phyloP scores from a whole-genome alignment of 2,113 vertebrate species.

The Siniperca knerii region DNA sequence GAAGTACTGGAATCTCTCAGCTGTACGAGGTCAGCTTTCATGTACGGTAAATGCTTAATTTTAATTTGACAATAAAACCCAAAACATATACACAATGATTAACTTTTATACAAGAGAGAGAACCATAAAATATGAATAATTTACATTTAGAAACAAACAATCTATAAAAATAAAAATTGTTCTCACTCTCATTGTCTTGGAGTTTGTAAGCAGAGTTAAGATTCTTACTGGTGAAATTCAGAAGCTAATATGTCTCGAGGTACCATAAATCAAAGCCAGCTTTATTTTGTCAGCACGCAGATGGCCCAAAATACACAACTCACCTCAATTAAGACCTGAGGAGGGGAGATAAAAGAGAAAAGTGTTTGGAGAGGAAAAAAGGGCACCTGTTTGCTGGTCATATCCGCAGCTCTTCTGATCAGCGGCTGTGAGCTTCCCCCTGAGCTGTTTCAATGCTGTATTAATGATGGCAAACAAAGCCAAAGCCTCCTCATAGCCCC shows the following conservation, averaged over 20 bases:
- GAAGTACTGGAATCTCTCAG: not conserved
- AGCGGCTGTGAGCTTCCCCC: constrained; percentile 62
- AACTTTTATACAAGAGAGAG: not conserved
- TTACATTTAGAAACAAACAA: not conserved
- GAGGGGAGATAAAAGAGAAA: constrained; percentile 60
- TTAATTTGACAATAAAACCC: no score
- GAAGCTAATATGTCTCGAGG: constrained; percentile 78
- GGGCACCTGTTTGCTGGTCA: constrained; percentile 80
- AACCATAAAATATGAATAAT: not conserved
- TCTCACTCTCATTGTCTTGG: constrained; percentile 22
- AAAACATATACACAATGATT: not conserved
- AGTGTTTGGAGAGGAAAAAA: constrained; percentile 67
- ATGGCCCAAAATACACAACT: constrained; percentile 77
- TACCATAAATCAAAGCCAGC: constrained; percentile 84
- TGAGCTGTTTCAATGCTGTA: constrained; percentile 73
- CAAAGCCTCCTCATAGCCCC: constrained; percentile 72
- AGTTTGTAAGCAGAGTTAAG: constrained; percentile 38
- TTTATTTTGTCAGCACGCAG: constrained; percentile 83
- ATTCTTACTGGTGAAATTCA: constrained; percentile 67
- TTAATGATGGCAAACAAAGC: constrained; percentile 81
- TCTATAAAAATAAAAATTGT: not conserved
- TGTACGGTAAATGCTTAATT: not conserved
- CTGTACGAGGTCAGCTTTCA: not conserved
- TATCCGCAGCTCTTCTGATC: constrained; percentile 68
- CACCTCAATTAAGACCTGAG: constrained; percentile 78